Percentiles rank a stretch among this genome's conserved stretches.
These are phyloP conservation scores for Austrofundulus limnaeus DNA, from an alignment of 2,113 vertebrate genomes.

Conservation along the genomic window DNA sequence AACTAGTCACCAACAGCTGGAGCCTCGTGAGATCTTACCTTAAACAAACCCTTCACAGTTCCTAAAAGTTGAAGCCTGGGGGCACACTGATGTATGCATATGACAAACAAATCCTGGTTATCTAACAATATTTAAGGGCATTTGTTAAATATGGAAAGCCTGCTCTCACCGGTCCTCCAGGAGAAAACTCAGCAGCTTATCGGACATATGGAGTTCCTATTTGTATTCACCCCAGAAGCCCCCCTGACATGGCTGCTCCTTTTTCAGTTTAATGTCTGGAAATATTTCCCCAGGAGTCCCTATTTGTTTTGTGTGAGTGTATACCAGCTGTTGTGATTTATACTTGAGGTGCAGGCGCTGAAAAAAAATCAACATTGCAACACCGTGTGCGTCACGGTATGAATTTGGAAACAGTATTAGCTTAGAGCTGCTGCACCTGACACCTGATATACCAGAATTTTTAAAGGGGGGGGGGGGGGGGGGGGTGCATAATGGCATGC, in stretches of 20 bases:
- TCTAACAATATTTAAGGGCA: not conserved
- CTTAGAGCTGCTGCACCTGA: not conserved
- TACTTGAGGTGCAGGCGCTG: not conserved
- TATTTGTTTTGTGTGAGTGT: constrained; percentile 1
- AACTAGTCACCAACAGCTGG: not conserved
- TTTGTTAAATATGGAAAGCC: constrained; percentile 2
- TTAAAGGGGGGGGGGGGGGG: not conserved
- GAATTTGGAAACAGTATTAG: constrained; percentile 5
- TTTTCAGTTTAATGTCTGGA: constrained; percentile 15
- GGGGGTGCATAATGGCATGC: not conserved
- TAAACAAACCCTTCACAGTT: too few species aligned
- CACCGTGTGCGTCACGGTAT: not conserved
- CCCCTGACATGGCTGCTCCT: not conserved
- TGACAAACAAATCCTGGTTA: not conserved
- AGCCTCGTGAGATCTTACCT: too few species aligned
- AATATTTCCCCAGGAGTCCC: constrained; percentile 3
- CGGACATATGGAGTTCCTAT: not conserved
- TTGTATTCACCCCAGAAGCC: not conserved
- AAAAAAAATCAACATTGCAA: not conserved
- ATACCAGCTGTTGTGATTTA: constrained; percentile 13
- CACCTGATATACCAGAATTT: not conserved
- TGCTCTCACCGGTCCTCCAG: not conserved
- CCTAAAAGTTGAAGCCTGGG: too few species aligned
- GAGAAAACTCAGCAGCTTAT: constrained; percentile 10
- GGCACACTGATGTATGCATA: too few species aligned